Conservation (phyloP, 37 sponge, comb jelly and placozoan species). For the Chondrosia reniformis region DNA sequence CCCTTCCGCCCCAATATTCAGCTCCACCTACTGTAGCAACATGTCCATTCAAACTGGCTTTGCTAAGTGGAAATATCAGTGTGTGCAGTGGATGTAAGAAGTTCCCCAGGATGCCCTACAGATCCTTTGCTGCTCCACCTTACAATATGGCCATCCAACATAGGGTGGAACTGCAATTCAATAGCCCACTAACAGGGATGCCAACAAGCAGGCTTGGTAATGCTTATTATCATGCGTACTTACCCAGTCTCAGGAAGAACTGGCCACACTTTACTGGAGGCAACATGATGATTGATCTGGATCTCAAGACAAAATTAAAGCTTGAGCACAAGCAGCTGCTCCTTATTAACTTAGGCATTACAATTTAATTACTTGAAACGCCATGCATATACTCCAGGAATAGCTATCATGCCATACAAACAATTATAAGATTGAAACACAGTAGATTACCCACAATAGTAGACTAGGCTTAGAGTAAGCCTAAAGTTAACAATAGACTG, state of each 20-base stretch:
- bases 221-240: conserved; percentile 23
- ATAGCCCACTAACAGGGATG: conserved; percentile 6
- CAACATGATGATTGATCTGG: neutral
- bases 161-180: neutral
- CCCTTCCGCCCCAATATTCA: neutral
- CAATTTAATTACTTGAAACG: neutral
- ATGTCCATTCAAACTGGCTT: neutral
- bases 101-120: neutral
- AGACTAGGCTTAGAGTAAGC: too few species aligned
- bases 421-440: too few species aligned
- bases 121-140: conserved; percentile 5
- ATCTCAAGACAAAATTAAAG: neutral
- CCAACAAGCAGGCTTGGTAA: neutral
- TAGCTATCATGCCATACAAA: too few species aligned
- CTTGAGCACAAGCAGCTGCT: neutral
- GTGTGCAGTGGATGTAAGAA: conserved; percentile 10
- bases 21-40: too few species aligned
- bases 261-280: neutral
- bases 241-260: neutral
- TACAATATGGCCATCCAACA: conserved; percentile 5
- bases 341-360: neutral
- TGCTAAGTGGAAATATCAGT: conserved; percentile 6
- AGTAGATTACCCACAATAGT: too few species aligned
- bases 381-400: too few species aligned
- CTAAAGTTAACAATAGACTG: too few species aligned